Evolutionary conservation across 2,888 invertebrate genomes (phyloP), one percentile per base, ranked within the genome.

Genomic region (Augiades crinisus): DNA sequence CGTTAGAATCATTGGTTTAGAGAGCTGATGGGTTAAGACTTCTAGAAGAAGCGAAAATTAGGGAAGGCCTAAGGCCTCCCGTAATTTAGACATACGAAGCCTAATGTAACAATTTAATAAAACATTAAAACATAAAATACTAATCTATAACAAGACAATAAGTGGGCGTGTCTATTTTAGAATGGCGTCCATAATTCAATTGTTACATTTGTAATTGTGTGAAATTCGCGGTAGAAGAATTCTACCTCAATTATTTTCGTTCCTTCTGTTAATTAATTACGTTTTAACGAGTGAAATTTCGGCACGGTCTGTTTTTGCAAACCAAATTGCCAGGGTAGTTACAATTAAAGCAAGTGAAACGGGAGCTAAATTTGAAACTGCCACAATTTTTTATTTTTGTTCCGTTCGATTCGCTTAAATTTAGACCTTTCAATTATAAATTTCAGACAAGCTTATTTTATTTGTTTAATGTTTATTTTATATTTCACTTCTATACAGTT

Each of bases 191-290:
- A 16, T 47, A 22, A 40, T 21, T 27, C 17, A 19, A 33, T 38
- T 22, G 31, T 38, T 40, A 31, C 14, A 5, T 47, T 47, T 33
- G 12, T 27, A 46, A 37, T 47, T 40, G 38, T 33, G 38, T 47
- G 5, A 40, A 47, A 40, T 21, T 47, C 31, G 16, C 17, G 16
- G 12, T 17, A 22, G 33, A 41, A 41, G 22, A 49, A 49, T 41
- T 49, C 17, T 22, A 49, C 33, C 41, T 49, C 13, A 49, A 41
- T 41, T 41, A 24, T 41, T 41, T 47, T 49, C 47, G 14, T 47
- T 40, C 41, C 16, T 41, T 24, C 31, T 33, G 47, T 40, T 43
- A 47, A 47, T 47, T 47, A 38, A 47, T 49, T 41, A 49, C 24
- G 41, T 24, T 49, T 40, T 49, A 41, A 49, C 34, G 40, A 41